These are phyloP conservation scores for Pseudopodoces humilis DNA, from an alignment of 2,113 vertebrate species.

Conservation along the genomic window DNA sequence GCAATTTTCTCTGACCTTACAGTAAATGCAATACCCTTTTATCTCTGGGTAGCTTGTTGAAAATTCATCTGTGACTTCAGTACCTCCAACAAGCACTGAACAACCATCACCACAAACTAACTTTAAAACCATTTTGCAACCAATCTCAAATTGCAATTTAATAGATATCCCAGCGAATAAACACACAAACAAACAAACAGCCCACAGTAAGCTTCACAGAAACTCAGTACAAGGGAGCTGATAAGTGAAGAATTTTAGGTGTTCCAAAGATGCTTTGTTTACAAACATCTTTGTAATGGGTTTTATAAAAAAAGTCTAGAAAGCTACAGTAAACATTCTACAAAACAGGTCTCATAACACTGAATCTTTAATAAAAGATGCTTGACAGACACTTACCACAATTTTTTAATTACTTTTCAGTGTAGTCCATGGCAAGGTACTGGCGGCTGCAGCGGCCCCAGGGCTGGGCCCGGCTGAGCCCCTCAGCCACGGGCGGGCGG, in stretches of 20 bases:
- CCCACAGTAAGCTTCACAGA: neutral
- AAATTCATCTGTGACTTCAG: neutral
- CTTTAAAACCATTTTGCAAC: neutral
- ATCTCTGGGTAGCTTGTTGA: neutral
- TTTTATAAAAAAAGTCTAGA: neutral
- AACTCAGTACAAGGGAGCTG: neutral
- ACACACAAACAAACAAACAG: neutral
- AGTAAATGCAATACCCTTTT: slow-evolving; percentile 9
- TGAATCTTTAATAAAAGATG: neutral
- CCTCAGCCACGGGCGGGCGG: neutral
- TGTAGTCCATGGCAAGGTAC: neutral
- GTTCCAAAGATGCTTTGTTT: neutral
- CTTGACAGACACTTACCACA: neutral
- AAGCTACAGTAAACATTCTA: neutral
- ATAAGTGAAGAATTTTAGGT: neutral
- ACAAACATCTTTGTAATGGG: neutral
- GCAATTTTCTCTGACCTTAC: neutral
- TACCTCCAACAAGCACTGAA: neutral
- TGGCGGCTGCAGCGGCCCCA: neutral
- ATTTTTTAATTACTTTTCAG: neutral
- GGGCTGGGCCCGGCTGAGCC: neutral
- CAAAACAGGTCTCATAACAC: neutral
- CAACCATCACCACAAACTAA: neutral
- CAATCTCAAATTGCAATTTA: neutral
- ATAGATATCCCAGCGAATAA: neutral